Evolutionary conservation across 2,888 invertebrate genomes (phyloP).

Genomic region (Nomada flava): DNA sequence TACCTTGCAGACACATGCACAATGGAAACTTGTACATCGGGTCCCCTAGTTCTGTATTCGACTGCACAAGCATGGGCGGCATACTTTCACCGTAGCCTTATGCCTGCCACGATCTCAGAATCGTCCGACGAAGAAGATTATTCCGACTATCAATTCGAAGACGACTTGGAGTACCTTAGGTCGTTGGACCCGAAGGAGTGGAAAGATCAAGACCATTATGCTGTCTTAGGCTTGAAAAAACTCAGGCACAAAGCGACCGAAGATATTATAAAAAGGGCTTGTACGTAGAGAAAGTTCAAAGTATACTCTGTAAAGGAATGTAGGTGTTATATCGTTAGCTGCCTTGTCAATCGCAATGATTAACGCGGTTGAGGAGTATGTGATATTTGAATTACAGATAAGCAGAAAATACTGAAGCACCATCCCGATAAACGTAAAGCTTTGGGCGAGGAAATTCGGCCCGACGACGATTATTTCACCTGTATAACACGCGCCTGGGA

Average conservation of each 20-base stretch:
- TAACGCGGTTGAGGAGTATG: conserved; percentile 46
- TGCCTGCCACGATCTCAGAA: conserved; percentile 68
- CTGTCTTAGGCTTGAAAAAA: conserved; percentile 95
- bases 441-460: conserved; percentile 93
- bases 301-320: conserved; percentile 62
- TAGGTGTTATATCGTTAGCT: conserved; percentile 62
- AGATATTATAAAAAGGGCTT: conserved; percentile 97
- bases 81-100: conserved; percentile 76
- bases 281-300: conserved; percentile 86
- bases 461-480: conserved; percentile 98
- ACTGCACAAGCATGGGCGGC: conserved; percentile 80
- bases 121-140: conserved; percentile 80
- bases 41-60: conserved; percentile 79
- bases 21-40: conserved; percentile 70
- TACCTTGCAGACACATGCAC: conserved; percentile 44
- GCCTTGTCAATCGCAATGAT: conserved; percentile 9
- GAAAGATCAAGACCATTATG: conserved; percentile 99
- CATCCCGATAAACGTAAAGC: conserved; percentile 99
- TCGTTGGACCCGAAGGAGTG: conserved; percentile 98
- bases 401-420: conserved; percentile 95
- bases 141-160: conserved; percentile 86
- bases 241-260: conserved; percentile 94
- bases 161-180: conserved; percentile 92
- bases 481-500: conserved; percentile 99
- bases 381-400: conserved; percentile 84